phyloP scores from a whole-genome alignment of 2,113 vertebrate species.

The Coptodon rendalli region DNA sequence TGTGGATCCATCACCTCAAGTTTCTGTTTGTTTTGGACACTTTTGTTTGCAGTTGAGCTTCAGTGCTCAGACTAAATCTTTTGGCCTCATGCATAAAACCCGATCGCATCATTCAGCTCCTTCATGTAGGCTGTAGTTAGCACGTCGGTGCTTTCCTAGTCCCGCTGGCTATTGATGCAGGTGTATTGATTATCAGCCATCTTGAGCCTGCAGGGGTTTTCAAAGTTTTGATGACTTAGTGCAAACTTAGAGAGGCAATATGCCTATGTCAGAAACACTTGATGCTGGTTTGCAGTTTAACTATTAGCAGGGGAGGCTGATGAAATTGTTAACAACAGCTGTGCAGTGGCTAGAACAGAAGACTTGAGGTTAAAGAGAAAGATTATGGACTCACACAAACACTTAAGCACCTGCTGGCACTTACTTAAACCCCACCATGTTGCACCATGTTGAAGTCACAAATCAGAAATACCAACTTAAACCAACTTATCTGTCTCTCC shows the following conservation, averaged over 20 bases:
- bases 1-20: background rate
- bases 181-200: background rate
- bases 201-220: background rate
- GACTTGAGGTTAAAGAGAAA: background rate
- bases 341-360: background rate
- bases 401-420: background rate
- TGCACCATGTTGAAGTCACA: background rate
- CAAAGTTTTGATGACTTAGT: background rate
- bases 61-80: background rate
- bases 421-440: background rate
- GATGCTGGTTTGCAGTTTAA: background rate
- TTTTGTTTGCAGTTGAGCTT: background rate
- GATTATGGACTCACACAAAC: background rate
- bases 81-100: background rate
- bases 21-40: background rate
- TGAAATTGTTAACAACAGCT: background rate
- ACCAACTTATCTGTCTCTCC: background rate
- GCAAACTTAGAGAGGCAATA: background rate
- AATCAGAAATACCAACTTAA: background rate
- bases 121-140: background rate
- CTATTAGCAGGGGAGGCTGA: fast-evolving
- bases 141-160: background rate
- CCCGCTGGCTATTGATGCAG: background rate
- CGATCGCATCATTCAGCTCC: background rate
- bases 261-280: background rate